Conservation (phyloP, 2,113 vertebrate species). For the Zootoca vivipara region DNA sequence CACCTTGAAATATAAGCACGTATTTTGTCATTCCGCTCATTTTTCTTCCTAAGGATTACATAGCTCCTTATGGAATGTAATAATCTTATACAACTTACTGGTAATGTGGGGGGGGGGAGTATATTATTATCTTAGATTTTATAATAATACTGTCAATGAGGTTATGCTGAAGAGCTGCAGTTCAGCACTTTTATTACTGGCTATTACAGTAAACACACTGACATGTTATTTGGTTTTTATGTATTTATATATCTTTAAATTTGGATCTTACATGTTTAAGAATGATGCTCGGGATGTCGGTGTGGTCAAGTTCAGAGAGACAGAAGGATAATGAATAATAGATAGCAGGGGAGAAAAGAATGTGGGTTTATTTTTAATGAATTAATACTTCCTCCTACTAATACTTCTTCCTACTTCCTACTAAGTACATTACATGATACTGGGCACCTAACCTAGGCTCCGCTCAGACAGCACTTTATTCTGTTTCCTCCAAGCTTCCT, state of each 20-base stretch:
- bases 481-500: no score
- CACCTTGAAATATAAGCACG: constrained; percentile 15
- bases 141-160: constrained; percentile 20
- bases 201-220: constrained; percentile 52
- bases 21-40: constrained; percentile 47
- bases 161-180: constrained; percentile 35
- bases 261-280: constrained; percentile 28
- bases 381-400: neutral
- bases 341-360: neutral
- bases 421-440: neutral
- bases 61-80: constrained; percentile 63
- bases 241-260: constrained; percentile 49
- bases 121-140: constrained; percentile 65
- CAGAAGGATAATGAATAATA: neutral
- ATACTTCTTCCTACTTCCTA: neutral
- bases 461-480: no score
- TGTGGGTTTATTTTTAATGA: neutral
- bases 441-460: no score
- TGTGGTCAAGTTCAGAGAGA: constrained; percentile 42
- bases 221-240: constrained; percentile 47
- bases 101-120: constrained; percentile 50
- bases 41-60: constrained; percentile 48
- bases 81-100: constrained; percentile 65
- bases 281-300: constrained; percentile 56
- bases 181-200: constrained; percentile 61